Evolutionary conservation across 2,113 vertebrate genomes (phyloP), one percentile per base, ranked within the genome.

Genomic region (Stigmatopora argus): DNA sequence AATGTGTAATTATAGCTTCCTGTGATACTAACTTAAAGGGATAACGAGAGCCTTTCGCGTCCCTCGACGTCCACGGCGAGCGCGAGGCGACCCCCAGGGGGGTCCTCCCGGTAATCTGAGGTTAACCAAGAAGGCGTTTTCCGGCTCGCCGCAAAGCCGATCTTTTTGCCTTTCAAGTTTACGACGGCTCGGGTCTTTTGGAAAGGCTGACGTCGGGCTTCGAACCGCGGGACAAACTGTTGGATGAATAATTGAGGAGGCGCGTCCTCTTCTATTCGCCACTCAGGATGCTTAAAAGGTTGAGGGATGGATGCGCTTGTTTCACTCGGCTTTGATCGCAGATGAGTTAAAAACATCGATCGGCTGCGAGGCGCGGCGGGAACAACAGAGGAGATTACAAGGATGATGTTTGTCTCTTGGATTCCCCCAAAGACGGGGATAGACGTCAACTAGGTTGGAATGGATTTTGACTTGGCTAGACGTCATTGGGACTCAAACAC

Each of bases 41-140:
- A 56, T 31, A 31, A 14, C 21, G 11, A 52, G 13, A 55, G 52
- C 2, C 12, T 59, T 11, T 18, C 9, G n/a, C 17, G 34, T 57
- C 48, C n/a, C 55, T 2, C 38, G 69, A 5, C 61, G 31, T 69
- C 72, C 68, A 73, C 72, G 63, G 61, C 53, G 74, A 66, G 31
- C 18, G 58, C 78, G 71, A 70, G 75, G 82, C 79, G 79, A 78
- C 69, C 63, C 72, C 60, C 73, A 75, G 68, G 70, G 64, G 70
- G 62, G 8, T 56, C 65, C 10, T 23, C 72, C 62, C 79, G 75
- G 77, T 78, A 82, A 80, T 85, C 78, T 81, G 81, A 85, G 83
- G 85, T 87, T 85, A 87, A 85, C 83, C 78, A 46, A 71, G 65
- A 58, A 73, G 65, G 82, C 19, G 48, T 66, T 72, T 69, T 73